A percentile compares a stretch with the other conserved stretches of the same genome.
Evolutionary conservation across 2,888 invertebrate species (phyloP).

Genomic region (Eudasyphora cyanicolor): DNA sequence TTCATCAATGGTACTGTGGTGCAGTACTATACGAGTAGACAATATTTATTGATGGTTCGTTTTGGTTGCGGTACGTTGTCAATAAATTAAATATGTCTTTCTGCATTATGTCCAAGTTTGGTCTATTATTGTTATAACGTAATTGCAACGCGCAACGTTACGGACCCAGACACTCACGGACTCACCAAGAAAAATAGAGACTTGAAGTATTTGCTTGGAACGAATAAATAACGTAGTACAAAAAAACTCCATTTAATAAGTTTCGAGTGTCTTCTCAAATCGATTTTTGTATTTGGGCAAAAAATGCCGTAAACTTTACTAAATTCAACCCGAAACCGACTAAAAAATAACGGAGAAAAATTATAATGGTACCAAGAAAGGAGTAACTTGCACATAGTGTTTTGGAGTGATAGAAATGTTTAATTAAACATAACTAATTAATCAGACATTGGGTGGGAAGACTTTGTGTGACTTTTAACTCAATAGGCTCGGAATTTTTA

Average conservation of each 20-base stretch:
- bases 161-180: background rate
- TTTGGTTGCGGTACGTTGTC: slow-evolving; percentile 21
- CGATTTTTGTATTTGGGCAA: slow-evolving; percentile 42
- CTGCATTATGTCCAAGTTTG: slow-evolving; percentile 57
- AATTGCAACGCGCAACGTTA: background rate
- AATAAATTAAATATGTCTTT: slow-evolving; percentile 60
- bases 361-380: background rate
- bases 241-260: slow-evolving; percentile 56
- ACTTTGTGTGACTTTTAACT: too few species aligned
- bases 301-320: slow-evolving; percentile 20
- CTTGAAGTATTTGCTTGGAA: slow-evolving; percentile 16
- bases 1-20: too few species aligned
- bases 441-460: too few species aligned
- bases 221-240: slow-evolving; percentile 34
- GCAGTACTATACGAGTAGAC: too few species aligned
- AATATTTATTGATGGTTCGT: background rate
- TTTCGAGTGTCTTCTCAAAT: slow-evolving; percentile 57
- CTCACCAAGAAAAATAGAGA: slow-evolving; percentile 21
- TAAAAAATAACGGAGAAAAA: background rate
- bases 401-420: too few species aligned
- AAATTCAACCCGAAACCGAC: background rate
- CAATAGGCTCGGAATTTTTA: too few species aligned
- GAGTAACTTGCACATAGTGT: background rate
- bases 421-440: too few species aligned
- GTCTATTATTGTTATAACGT: slow-evolving; percentile 1